Evolutionary conservation across 2,797 vertebrate species (phyloP), one percentile per base, ranked within the genome.

Genomic region (Huso huso): DNA sequence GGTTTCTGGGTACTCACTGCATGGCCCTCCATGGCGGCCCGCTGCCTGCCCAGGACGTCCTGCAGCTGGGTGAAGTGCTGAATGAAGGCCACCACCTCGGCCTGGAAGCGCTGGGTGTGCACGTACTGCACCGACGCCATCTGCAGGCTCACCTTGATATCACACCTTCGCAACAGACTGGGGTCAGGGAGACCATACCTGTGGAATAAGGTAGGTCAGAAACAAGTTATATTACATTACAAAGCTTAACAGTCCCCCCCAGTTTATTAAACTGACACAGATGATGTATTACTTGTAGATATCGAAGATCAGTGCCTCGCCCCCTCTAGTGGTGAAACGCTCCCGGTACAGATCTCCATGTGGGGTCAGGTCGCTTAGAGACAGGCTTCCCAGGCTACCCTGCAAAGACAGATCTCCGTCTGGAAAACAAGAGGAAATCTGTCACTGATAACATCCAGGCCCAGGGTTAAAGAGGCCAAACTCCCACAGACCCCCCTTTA

Each of bases 121-220:
- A 99, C 92, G 0, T 98, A 98, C 81, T 95, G 96, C 10, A 98
- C 97, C 0, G 97, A 99, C 0, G 97, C 95, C 96, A 99, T 99
- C 66, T 92, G 84, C 1, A 99, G 78, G 49, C 79, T 91, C 64
- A 99, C 86, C 0, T 89, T 90, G 0, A 93, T 55, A 66, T 99
- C 97, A 10, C 87, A 96, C 1, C 96, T 93, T 8, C 96, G 79
- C 71, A 85, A 78, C 23, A 96, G 83, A 68, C 77, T 66, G 0
- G 87, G 88, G 50, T 99, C 96, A 0, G 91, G 80, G 68, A 77
- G 72, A 1, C 95, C 92, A 0, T 92, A 98, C 18, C 97, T 99
- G n/a, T 0, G 1, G 55, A 0, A 48, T 5, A 66, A n/a, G n/a
- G 52, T 4, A 37, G 23, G 23, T 37, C 23, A 66, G 18, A 9